Conservation (phyloP, 92 coral and sea anemone species). For the Desmophyllum pertusum region DNA sequence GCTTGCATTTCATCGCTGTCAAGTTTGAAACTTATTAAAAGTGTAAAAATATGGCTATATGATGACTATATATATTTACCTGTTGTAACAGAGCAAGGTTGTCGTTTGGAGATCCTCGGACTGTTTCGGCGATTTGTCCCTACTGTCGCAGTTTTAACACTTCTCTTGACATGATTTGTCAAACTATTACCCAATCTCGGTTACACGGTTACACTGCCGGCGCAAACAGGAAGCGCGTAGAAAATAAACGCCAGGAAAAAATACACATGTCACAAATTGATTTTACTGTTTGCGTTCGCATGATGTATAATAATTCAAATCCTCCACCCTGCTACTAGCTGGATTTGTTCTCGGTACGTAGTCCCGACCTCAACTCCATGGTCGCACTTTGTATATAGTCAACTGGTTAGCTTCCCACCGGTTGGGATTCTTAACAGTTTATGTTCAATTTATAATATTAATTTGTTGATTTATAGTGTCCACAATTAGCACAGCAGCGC, state of each 20-base stretch:
- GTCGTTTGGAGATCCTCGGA: not conserved
- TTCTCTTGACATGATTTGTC: not conserved
- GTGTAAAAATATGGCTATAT: not conserved
- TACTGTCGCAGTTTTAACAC: not conserved
- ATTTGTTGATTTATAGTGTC: too few species aligned
- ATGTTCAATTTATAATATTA: too few species aligned
- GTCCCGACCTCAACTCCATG: too few species aligned
- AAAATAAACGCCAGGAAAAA: not conserved
- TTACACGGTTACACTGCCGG: too few species aligned
- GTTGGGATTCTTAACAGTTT: too few species aligned
- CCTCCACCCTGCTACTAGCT: too few species aligned
- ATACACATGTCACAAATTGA: not conserved
- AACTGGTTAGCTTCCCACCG: too few species aligned
- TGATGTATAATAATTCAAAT: not conserved
- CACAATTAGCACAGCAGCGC: too few species aligned
- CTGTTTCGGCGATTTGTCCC: not conserved
- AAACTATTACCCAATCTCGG: not conserved
- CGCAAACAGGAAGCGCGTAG: not conserved
- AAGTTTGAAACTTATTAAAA: not conserved
- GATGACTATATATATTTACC: too few species aligned
- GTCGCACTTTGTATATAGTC: too few species aligned
- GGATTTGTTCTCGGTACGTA: too few species aligned
- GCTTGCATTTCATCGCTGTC: not conserved
- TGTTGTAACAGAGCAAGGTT: not conserved
- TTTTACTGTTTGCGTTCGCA: not conserved